Base-by-base conservation (phyloP, 1,140 invertebrate species). In the Drosophila albomicans region DNA sequence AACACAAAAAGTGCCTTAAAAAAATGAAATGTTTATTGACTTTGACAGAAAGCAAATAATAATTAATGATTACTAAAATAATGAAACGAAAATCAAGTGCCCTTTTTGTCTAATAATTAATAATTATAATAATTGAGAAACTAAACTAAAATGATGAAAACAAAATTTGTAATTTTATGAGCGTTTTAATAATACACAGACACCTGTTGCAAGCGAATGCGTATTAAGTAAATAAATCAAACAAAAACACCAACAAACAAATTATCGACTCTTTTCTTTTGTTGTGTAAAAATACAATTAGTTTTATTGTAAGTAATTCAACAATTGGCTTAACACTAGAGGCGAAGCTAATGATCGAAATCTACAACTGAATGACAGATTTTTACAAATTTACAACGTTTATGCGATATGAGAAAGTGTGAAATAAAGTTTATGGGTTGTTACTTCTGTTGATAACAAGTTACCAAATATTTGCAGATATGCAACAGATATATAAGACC, bases 161-260 rank as follows among this genome's bases (percentile, higher is more conserved):
- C 41, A 48, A 49, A 81, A 87, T 79, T 82, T 73, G 67, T 81
- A 85, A 85, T 78, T 69, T 64, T 71, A 85, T 62, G 58, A 86
- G 68, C 64, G 79, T 81, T 81, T 86, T 57, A 57, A 77, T 81
- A 78, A 79, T 69, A 87, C 85, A 89, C 81, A 81, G 70, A 89
- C 85, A 85, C 85, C 85, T 85, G 85, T 89, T 89, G 85, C 85
- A 89, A 89, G 68, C 61, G 72, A 70, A 75, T 70, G 84, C 82
- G 78, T 72, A 85, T 85, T 89, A 81, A 89, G 85, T 81, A 69
- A 89, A 89, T 89, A 81, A 89, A 89, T 68, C 51, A 86, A 79
- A 82, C 68, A 84, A 76, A 78, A 79, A 81, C 49, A 76, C 58
- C 30, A 78, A 78, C 77, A 10, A 59, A 56, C 51, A 61, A 68